phyloP scores from a whole-genome alignment of 2,888 invertebrate species.

The Calameuta idolon region DNA sequence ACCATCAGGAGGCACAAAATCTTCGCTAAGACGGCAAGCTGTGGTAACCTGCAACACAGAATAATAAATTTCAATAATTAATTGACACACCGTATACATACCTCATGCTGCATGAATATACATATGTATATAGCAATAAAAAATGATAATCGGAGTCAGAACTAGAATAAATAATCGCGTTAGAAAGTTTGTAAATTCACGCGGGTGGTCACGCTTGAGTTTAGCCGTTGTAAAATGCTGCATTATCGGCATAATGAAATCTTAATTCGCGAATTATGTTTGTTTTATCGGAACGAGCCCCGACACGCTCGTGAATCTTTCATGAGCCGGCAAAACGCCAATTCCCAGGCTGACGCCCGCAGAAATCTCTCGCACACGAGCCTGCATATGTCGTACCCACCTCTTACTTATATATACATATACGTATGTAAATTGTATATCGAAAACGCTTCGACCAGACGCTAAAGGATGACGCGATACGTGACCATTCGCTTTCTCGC shows the following conservation, averaged over 20 bases:
- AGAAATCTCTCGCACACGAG: too few relatives aligned
- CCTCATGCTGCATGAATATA: too few relatives aligned
- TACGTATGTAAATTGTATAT: too few relatives aligned
- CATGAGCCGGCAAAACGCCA: constrained; percentile 5
- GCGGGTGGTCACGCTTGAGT: background rate
- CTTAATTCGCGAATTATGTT: constrained; percentile 8
- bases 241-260: background rate
- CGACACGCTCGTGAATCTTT: constrained; percentile 4
- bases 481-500: too few relatives aligned
- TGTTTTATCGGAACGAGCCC: background rate
- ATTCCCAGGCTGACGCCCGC: background rate
- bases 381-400: too few relatives aligned
- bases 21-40: constrained; percentile 91
- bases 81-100: too few relatives aligned
- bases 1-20: constrained; percentile 92
- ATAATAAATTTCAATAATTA: constrained; percentile 22
- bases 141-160: background rate
- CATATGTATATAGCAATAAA: too few relatives aligned
- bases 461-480: too few relatives aligned
- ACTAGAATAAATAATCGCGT: background rate
- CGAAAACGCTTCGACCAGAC: too few relatives aligned
- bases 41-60: constrained; percentile 83
- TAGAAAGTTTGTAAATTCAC: background rate
- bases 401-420: too few relatives aligned
- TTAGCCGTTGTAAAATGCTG: too few relatives aligned